A percentile compares a stretch with the other conserved stretches of the same genome.
phyloP scores from a whole-genome alignment of 2,797 vertebrate species.

The Morelia viridis region DNA sequence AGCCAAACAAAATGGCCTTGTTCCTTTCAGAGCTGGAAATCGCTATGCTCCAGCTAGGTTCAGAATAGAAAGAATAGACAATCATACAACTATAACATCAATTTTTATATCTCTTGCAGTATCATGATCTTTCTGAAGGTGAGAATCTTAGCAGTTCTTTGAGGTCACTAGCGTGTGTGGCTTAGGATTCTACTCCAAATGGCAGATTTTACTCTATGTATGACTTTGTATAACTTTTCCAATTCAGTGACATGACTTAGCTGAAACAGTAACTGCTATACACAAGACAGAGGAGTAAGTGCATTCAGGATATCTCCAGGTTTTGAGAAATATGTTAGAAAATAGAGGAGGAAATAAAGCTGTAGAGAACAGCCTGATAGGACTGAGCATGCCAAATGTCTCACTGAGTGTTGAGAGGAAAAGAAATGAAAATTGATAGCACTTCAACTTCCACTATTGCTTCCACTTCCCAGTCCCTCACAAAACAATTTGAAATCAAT shows the following conservation, averaged over 20 bases:
- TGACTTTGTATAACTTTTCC: background rate
- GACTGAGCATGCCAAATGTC: background rate
- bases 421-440: background rate
- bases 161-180: background rate
- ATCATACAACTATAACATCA: background rate
- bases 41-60: background rate
- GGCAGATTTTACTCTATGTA: background rate
- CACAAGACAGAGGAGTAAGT: background rate
- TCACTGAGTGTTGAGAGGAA: background rate
- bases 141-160: background rate
- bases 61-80: background rate
- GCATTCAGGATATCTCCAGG: background rate
- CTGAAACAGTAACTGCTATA: background rate
- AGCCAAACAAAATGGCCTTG: background rate
- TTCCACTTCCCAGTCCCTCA: background rate
- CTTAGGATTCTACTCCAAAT: background rate
- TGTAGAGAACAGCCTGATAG: background rate
- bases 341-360: background rate
- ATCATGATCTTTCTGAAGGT: background rate
- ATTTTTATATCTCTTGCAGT: background rate
- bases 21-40: background rate
- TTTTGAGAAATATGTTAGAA: background rate
- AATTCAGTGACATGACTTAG: background rate
- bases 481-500: constrained; percentile 1
- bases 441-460: background rate